phyloP scores from a whole-genome alignment of 2,113 vertebrate genomes.

The Phylloscopus trochilus region DNA sequence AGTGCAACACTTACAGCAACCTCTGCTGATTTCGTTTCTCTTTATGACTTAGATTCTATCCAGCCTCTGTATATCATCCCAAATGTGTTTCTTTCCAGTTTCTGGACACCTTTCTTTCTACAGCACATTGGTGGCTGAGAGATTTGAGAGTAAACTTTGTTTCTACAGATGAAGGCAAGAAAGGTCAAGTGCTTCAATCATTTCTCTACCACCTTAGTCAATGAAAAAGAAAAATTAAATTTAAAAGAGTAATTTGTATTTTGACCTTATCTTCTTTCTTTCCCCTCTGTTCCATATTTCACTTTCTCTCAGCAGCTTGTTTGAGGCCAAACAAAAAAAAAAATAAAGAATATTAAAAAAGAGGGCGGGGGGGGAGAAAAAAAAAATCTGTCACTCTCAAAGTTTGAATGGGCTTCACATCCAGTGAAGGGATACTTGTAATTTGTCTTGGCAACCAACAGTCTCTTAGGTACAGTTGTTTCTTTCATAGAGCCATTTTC shows the following conservation, averaged over 20 bases:
- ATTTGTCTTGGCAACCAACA: background rate
- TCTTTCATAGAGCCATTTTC: background rate
- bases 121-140: background rate
- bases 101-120: background rate
- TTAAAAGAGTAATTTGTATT: background rate
- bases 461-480: fast-evolving
- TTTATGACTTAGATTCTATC: background rate
- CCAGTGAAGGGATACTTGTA: background rate
- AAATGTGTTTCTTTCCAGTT: background rate
- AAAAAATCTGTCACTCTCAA: background rate
- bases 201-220: background rate
- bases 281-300: background rate
- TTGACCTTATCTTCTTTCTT: background rate
- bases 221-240: background rate
- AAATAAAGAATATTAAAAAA: background rate
- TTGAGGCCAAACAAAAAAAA: background rate
- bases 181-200: background rate
- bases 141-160: background rate
- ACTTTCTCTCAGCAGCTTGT: background rate
- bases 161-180: background rate
- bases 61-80: background rate
- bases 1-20: background rate
- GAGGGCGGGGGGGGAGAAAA: fast-evolving
- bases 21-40: background rate
- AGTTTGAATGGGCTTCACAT: background rate